phyloP scores from a whole-genome alignment of 2,888 invertebrate genomes.

The Volucella zonaria region DNA sequence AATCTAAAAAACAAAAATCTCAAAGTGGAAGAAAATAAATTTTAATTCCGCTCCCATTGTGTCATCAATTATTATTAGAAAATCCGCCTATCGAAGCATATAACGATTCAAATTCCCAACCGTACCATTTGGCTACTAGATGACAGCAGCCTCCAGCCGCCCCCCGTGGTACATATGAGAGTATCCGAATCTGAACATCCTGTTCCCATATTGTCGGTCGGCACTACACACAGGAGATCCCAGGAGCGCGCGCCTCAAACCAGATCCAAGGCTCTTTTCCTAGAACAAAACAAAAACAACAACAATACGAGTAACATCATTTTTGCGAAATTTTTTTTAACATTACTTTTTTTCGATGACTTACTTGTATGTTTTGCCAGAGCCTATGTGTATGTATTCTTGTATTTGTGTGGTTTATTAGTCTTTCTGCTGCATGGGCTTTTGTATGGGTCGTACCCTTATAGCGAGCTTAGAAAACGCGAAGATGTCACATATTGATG shows the following conservation, averaged over 20 bases:
- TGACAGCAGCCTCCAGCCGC: constrained; percentile 47
- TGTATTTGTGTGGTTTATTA: constrained; percentile 57
- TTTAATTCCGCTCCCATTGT: constrained; percentile 69
- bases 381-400: constrained; percentile 5
- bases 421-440: constrained; percentile 33
- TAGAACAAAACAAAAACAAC: neutral
- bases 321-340: constrained; percentile 7
- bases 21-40: constrained; percentile 61
- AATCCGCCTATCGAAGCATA: constrained; percentile 72
- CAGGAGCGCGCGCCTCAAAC: constrained; percentile 49
- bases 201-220: constrained; percentile 10
- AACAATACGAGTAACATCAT: neutral
- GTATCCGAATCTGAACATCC: constrained; percentile 18
- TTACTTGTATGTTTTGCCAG: neutral
- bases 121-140: constrained; percentile 69
- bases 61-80: constrained; percentile 74
- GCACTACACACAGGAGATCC: constrained; percentile 27
- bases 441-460: constrained; percentile 13
- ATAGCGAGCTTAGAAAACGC: constrained; percentile 33
- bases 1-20: constrained; percentile 18
- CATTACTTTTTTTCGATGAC: constrained; percentile 30
- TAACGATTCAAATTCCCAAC: constrained; percentile 71
- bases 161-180: constrained; percentile 13
- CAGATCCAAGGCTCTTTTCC: constrained; percentile 7
- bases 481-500: constrained; percentile 67